Evolutionary conservation across 1,140 invertebrate species (phyloP), one percentile per base, ranked within the genome.

Genomic region (Brachystomella parvula): DNA sequence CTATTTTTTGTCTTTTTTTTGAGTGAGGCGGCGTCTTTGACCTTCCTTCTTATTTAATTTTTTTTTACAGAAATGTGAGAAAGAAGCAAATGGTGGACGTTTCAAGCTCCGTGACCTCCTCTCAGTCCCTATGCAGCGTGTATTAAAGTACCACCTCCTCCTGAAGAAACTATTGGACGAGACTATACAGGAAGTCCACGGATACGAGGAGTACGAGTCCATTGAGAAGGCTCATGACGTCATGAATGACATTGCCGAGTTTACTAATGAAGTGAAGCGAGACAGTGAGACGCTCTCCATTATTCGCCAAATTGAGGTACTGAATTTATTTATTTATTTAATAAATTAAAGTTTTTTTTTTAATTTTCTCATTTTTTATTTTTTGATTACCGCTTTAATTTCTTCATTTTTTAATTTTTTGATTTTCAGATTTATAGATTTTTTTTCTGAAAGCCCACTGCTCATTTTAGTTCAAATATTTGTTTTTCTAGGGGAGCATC

Each of bases 181-280:
- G 77, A 30, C 15, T 19, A 61, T 67, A 9, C 39, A 70, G 68
- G 69, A 73, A 39, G 26, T 61, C 2, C 72, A 73, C 64, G 72
- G 72, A 19, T 71, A 87, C 71, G 90, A 94, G 64, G 94, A 98
- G 74, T 88, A 87, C 75, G 82, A 85, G 17, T 86, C 87, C 19
- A 77, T 98, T 61, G 85, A 89, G 72, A 84, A 87, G 75, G 94
- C 95, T n/a, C 86, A 92, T 73, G 93, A 97, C 78, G 89, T 89
- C 30, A 99, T 98, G 95, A 85, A 94, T 65, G 95, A 99, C 79
- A 86, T 99, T 31, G 93, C 94, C 17, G 86, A 94, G 74, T 99
- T 94, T 79, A 96, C 96, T 67, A 98, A 99, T 78, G 96, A 98
- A 82, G 92, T 96, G n/a, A 97, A 96, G 75, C 80, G 95, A 57